A percentile compares a stretch with the other conserved stretches of the same genome.
Conservation (phyloP, 2,888 invertebrate genomes). For the Trichacis sp. region DNA sequence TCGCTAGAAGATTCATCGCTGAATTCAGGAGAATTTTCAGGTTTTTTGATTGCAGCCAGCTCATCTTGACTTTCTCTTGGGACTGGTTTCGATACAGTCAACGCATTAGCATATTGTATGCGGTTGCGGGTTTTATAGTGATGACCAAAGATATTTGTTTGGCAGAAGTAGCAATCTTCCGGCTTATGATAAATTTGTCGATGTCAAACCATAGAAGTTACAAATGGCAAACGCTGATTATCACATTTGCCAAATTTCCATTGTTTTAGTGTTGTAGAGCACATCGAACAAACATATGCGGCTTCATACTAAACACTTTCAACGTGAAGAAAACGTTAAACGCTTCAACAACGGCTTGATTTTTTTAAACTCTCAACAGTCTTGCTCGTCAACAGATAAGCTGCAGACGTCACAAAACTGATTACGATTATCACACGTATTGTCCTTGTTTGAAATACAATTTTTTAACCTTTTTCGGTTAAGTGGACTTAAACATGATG, state of each 20-base stretch:
- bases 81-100: constrained; percentile 3
- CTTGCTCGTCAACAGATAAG: no score
- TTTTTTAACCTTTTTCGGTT: no score
- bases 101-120: no score
- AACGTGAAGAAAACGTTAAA: neutral
- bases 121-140: no score
- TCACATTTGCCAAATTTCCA: neutral
- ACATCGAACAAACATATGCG: neutral
- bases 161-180: no score
- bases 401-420: no score
- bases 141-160: constrained; percentile 1
- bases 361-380: neutral
- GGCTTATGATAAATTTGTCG: neutral
- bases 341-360: neutral
- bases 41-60: neutral
- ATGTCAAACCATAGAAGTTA: neutral
- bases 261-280: constrained; percentile 1
- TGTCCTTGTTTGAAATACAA: no score
- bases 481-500: no score
- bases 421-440: no score
- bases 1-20: no score
- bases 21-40: no score
- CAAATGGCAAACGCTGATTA: neutral
- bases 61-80: neutral
- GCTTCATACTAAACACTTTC: neutral